Conservation (phyloP, 2,113 vertebrate species). For the Scytalopus superciliaris region DNA sequence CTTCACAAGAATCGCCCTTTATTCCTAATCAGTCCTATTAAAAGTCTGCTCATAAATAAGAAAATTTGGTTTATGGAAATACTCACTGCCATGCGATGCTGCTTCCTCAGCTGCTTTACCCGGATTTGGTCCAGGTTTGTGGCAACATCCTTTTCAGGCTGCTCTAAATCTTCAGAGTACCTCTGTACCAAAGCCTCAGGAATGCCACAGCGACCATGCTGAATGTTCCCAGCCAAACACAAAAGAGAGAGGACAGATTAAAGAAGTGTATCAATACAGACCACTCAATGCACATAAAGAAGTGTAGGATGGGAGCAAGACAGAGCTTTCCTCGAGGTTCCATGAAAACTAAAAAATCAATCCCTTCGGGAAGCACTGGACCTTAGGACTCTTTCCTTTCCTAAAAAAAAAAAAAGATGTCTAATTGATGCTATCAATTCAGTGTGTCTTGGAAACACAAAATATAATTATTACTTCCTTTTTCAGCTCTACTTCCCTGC, state of each 20-base stretch:
- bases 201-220: slow-evolving; percentile 96
- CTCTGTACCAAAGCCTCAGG: slow-evolving; percentile 91
- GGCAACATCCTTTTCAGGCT: slow-evolving; percentile 86
- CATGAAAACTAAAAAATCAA: background rate
- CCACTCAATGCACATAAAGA: background rate
- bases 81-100: slow-evolving; percentile 98
- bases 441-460: background rate
- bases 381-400: background rate
- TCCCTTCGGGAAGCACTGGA: background rate
- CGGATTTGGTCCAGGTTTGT: slow-evolving; percentile 89
- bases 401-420: background rate
- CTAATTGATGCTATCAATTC: background rate
- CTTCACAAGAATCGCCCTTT: background rate
- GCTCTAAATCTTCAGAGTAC: slow-evolving; percentile 90
- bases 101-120: slow-evolving; percentile 90
- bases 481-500: background rate
- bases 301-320: background rate
- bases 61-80: background rate
- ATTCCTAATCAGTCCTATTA: background rate
- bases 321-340: background rate
- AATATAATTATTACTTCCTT: background rate
- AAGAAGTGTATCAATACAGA: background rate
- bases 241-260: background rate
- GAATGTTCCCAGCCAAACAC: background rate
- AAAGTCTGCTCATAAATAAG: background rate